Evolutionary conservation across 92 coral and sea anemone genomes (phyloP).

Genomic region (Epizoanthus fatuus): DNA sequence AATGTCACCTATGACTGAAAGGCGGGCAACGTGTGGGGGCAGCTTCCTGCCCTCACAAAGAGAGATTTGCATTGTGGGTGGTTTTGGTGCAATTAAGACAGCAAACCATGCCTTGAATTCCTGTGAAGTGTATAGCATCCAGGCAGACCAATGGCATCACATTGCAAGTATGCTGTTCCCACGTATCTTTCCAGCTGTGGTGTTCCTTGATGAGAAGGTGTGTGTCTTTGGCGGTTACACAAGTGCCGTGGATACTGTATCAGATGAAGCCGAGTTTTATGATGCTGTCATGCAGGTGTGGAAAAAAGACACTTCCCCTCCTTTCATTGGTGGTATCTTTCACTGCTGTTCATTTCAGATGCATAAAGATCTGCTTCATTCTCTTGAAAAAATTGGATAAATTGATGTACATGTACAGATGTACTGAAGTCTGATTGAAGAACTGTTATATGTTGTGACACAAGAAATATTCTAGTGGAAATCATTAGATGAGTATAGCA

Average conservation of each 20-base stretch:
- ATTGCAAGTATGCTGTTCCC: constrained; percentile 34
- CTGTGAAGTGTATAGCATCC: constrained; percentile 37
- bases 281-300: constrained; percentile 19
- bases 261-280: constrained; percentile 37
- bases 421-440: no score
- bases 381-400: constrained; percentile 35
- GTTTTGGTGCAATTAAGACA: constrained; percentile 44
- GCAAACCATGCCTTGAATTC: constrained; percentile 47
- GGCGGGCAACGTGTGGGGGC: constrained; percentile 42
- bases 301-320: constrained; percentile 42
- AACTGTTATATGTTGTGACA: no score
- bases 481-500: no score
- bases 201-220: constrained; percentile 30
- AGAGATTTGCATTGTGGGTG: constrained; percentile 39
- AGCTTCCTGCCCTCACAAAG: constrained; percentile 33
- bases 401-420: no score
- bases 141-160: constrained; percentile 35
- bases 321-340: constrained; percentile 39
- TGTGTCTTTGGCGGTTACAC: constrained; percentile 46
- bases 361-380: constrained; percentile 43
- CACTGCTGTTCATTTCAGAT: constrained; percentile 45
- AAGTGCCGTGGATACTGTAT: constrained; percentile 44
- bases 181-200: constrained; percentile 41
- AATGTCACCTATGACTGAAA: constrained; percentile 59
- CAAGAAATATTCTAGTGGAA: no score